phyloP scores from a whole-genome alignment of 2,113 vertebrate species.

The Silurus asotus region DNA sequence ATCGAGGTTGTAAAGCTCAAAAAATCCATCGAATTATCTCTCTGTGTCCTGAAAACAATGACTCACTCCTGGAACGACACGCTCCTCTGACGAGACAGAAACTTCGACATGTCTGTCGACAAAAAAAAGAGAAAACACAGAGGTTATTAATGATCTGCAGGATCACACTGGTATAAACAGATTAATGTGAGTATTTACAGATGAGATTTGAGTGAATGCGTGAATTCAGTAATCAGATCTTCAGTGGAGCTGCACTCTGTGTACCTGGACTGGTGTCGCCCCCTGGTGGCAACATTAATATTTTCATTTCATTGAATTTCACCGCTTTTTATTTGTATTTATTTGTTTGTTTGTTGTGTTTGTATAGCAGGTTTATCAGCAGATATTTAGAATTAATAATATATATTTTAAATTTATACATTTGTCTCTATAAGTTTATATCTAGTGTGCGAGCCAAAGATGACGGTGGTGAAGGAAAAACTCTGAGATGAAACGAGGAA shows the following conservation, averaged over 20 bases:
- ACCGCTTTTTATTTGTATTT: too few relatives aligned
- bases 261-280: neutral
- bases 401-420: too few relatives aligned
- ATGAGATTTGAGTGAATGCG: neutral
- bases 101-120: neutral
- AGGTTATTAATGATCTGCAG: neutral
- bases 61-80: neutral
- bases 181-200: neutral
- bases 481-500: too few relatives aligned
- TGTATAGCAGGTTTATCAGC: too few relatives aligned
- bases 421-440: too few relatives aligned
- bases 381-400: too few relatives aligned
- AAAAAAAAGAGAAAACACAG: neutral
- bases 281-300: neutral
- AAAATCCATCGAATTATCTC: neutral
- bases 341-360: too few relatives aligned
- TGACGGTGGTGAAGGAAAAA: too few relatives aligned
- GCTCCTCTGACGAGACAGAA: neutral
- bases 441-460: too few relatives aligned
- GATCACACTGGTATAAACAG: neutral
- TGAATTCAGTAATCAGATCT: neutral
- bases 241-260: neutral
- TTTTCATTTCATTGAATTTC: too few relatives aligned
- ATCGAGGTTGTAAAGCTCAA: neutral
- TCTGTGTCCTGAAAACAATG: neutral